A percentile compares a stretch with the other conserved stretches of the same genome.
These are phyloP conservation scores for Ispidina lecontei DNA, from an alignment of 2,797 vertebrate genomes.

Conservation along the genomic window DNA sequence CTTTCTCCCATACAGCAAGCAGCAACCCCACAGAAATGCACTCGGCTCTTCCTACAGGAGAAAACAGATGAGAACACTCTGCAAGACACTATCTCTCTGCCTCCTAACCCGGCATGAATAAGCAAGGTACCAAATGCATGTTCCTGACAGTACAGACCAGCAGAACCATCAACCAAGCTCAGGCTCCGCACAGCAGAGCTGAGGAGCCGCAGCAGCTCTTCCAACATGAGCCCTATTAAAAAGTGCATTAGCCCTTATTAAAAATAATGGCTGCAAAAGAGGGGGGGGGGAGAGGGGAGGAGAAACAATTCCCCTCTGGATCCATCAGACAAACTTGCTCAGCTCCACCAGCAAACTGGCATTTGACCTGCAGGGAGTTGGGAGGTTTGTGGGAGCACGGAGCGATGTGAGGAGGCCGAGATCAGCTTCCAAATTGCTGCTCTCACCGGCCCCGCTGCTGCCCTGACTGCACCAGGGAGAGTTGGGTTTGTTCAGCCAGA, in stretches of 20 bases:
- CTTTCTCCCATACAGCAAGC: rapidly evolving
- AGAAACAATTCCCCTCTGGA: not conserved
- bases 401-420: not conserved
- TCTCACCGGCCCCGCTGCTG: not conserved
- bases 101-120: constrained; percentile 17
- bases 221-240: not conserved
- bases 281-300: rapidly evolving
- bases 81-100: not conserved
- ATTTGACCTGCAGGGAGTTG: not conserved
- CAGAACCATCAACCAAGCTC: not conserved
- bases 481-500: constrained; percentile 68
- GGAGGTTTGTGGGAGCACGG: not conserved
- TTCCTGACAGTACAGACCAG: not conserved
- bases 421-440: not conserved
- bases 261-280: not conserved
- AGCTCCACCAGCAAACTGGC: not conserved
- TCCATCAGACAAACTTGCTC: not conserved
- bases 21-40: not conserved
- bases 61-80: not conserved
- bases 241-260: not conserved
- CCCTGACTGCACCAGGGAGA: not conserved
- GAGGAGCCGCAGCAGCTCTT: not conserved
- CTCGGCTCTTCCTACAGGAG: not conserved
- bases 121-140: not conserved
- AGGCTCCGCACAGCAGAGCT: not conserved